Evolutionary conservation across 2,888 invertebrate species (phyloP), one percentile per base, ranked within the genome.

Genomic region (Drosophila nigritarsus): DNA sequence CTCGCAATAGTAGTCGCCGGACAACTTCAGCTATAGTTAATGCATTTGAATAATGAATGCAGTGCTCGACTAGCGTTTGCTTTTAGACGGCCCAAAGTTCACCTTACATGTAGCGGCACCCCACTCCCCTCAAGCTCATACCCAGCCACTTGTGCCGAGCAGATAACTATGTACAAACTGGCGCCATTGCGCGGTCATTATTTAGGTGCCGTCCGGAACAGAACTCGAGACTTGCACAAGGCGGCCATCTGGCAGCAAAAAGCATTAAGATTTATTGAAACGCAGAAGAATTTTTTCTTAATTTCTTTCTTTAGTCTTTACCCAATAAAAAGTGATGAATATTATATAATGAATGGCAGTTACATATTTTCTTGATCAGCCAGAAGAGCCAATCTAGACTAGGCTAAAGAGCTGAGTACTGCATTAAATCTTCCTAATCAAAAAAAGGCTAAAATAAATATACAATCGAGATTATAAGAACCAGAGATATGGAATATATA

Each of bases 91-190:
- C 58, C 18, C 42, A 40, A 18, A 53, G 24, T 63, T 65, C 72
- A 90, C 82, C 89, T 83, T 87, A 73, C 63, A 32, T 15, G 24
- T 45, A 20, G 38, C 38, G 9, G 20, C 27, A 13, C 4, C 20
- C 13, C 15, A 13, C n/a, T 13, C 32, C 8, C 6, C 13, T 13
- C 29, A 3, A 70, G 60, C 72, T 75, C 73, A 38, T 65, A 2
- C 8, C n/a, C n/a, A 2, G 4, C n/a, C 18, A 5, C 15, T 27
- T n/a, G 4, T 8, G 27, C 13, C 36, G 8, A 55, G 54, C 71
- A 87, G 89, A 89, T 90, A 90, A 89, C 87, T 87, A 80, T 83
- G 73, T 84, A 84, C 87, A 90, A 90, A 89, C 70, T 87, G 82
- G 82, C 83, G 87, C 79, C 70, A 74, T 71, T 58, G 73, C 73